Evolutionary conservation across 2,113 vertebrate genomes (phyloP).

Genomic region (Notechis scutatus): DNA sequence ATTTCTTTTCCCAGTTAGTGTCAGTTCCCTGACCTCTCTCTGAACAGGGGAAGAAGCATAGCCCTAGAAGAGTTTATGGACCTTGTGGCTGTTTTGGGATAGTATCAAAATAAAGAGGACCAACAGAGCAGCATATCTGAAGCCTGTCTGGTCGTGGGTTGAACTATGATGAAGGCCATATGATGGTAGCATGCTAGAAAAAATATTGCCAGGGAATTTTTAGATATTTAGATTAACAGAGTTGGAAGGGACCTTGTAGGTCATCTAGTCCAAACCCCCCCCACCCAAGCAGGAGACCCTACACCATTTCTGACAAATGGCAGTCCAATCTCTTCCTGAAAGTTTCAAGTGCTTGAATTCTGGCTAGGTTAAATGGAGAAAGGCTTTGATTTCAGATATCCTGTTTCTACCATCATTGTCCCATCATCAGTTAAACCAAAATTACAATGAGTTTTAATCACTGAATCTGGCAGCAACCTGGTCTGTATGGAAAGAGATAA

Average conservation of each 20-base stretch:
- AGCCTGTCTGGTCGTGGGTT: neutral
- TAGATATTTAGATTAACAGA: too few species aligned
- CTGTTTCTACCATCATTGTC: neutral
- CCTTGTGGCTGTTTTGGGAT: neutral
- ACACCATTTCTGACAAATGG: too few species aligned
- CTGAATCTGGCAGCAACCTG: neutral
- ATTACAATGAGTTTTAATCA: neutral
- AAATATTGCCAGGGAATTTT: neutral
- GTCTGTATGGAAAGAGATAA: neutral
- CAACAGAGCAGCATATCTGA: neutral
- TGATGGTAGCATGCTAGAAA: neutral
- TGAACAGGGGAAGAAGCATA: neutral
- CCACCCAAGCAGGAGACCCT: too few species aligned
- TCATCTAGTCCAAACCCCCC: too few species aligned
- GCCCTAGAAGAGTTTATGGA: neutral
- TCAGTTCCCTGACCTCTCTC: neutral
- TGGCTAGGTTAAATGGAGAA: neutral
- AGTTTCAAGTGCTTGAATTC: neutral
- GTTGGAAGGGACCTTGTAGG: too few species aligned
- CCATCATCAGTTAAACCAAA: neutral
- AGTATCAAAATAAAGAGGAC: neutral
- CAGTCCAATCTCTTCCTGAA: too few species aligned
- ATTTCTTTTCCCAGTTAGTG: neutral
- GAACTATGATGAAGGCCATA: neutral
- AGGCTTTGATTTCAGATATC: neutral